phyloP scores from a whole-genome alignment of 2,797 vertebrate genomes.

The Sphenopsis melanotis region DNA sequence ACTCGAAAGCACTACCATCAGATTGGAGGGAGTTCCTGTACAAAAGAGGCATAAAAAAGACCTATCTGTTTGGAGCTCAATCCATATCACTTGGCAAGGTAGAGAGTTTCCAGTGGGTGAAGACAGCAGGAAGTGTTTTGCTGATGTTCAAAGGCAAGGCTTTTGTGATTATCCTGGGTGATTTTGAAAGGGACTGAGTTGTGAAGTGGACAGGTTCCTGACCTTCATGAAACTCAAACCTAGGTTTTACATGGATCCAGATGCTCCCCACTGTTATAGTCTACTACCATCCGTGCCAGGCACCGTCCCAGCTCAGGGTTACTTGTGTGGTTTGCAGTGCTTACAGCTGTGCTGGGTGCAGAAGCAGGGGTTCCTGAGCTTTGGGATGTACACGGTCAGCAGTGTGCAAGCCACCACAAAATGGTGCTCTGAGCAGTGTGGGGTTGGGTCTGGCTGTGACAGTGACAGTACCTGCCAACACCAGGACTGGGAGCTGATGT shows the following conservation, averaged over 20 bases:
- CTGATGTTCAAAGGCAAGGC: neutral
- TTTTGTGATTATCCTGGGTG: neutral
- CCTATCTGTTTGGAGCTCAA: neutral
- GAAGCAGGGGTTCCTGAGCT: neutral
- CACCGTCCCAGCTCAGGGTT: rapidly evolving
- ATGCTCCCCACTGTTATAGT: neutral
- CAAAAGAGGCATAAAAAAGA: neutral
- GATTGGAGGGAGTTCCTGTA: neutral
- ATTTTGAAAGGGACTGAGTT: neutral
- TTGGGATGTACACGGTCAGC: neutral
- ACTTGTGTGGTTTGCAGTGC: neutral
- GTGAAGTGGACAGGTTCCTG: neutral
- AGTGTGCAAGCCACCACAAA: neutral
- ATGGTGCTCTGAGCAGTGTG: rapidly evolving
- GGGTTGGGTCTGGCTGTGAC: neutral
- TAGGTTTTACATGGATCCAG: neutral
- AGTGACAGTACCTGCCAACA: neutral
- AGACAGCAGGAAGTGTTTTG: neutral
- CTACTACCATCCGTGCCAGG: neutral
- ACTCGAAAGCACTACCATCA: neutral
- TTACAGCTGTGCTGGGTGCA: neutral
- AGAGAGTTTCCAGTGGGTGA: neutral
- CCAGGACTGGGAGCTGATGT: neutral
- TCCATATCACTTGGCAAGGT: neutral
- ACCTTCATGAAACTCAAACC: neutral